Evolutionary conservation across 2,888 invertebrate species (phyloP).

Genomic region (Tenthredo mesomela): DNA sequence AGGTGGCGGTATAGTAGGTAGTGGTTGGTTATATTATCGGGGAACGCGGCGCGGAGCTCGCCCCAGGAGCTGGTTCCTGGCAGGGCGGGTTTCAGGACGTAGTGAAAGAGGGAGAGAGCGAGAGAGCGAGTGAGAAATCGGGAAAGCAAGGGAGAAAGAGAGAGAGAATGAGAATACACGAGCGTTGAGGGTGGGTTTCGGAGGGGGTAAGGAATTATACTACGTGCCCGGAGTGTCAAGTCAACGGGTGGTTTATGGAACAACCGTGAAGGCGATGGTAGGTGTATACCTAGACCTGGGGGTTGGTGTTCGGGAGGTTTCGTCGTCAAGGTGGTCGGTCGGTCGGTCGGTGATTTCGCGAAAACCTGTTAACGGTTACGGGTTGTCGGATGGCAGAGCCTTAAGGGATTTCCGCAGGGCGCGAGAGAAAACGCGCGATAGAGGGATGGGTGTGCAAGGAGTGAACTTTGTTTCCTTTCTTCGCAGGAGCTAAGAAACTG

Average conservation of each 20-base stretch:
- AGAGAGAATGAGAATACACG: slow-evolving; percentile 57
- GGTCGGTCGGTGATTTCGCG: slow-evolving; percentile 57
- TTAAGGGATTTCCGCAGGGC: slow-evolving; percentile 34
- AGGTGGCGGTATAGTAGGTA: slow-evolving; percentile 23
- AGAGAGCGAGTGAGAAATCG: slow-evolving; percentile 40
- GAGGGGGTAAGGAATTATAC: slow-evolving; percentile 67
- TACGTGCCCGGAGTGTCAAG: slow-evolving; percentile 70
- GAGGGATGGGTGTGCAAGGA: not conserved
- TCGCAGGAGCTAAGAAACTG: not conserved
- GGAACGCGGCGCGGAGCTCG: slow-evolving; percentile 11
- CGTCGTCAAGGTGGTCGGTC: slow-evolving; percentile 25
- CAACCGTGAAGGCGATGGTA: slow-evolving; percentile 58
- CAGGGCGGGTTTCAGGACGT: slow-evolving; percentile 19
- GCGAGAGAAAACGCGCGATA: not conserved
- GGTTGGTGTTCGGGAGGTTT: slow-evolving; percentile 8
- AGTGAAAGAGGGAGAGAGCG: slow-evolving; percentile 25
- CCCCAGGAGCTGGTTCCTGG: slow-evolving; percentile 12
- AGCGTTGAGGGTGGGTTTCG: slow-evolving; percentile 56
- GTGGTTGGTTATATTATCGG: slow-evolving; percentile 50
- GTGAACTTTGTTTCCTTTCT: not conserved
- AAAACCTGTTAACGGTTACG: slow-evolving; percentile 63
- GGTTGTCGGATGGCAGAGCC: slow-evolving; percentile 54
- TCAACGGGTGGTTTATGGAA: slow-evolving; percentile 65
- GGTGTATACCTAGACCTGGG: not conserved
- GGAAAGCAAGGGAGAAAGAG: not conserved